phyloP scores from a whole-genome alignment of 2,888 invertebrate species.

The Lysandra coridon region DNA sequence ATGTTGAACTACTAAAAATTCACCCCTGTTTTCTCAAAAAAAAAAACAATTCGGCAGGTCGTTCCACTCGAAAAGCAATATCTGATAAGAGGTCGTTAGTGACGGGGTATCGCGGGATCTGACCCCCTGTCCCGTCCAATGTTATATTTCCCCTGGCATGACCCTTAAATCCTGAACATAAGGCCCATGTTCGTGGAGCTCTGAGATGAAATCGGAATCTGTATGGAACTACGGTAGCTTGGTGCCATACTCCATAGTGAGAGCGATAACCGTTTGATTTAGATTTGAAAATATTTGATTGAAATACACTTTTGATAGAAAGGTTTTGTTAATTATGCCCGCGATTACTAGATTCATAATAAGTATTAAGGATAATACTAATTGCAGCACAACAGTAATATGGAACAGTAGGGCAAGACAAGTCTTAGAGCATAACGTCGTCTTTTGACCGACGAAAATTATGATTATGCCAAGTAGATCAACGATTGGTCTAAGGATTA shows the following conservation, averaged over 20 bases:
- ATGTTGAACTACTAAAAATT: conserved; percentile 18
- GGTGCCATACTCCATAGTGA: not conserved
- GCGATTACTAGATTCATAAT: not conserved
- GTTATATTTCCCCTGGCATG: not conserved
- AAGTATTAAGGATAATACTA: not conserved
- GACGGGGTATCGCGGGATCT: conserved; percentile 22
- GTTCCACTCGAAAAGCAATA: conserved; percentile 37
- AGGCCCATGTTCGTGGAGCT: not conserved
- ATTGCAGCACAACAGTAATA: not conserved
- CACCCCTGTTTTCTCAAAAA: conserved; percentile 25
- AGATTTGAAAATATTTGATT: not conserved
- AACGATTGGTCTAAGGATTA: not conserved
- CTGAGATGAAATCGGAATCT: not conserved
- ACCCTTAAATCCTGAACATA: not conserved
- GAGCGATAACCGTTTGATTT: conserved; percentile 7
- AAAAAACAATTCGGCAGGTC: conserved; percentile 7
- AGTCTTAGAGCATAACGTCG: not conserved
- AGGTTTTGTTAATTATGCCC: not conserved
- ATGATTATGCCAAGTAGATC: not conserved
- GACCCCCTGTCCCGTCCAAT: not conserved
- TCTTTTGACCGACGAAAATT: too few relatives aligned
- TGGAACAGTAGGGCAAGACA: not conserved
- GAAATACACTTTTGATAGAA: not conserved
- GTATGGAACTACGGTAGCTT: conserved; percentile 1
- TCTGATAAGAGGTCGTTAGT: conserved; percentile 30